These are phyloP conservation scores for Epinephelus malabaricus DNA, from an alignment of 2,797 vertebrate species.

Conservation along the genomic window DNA sequence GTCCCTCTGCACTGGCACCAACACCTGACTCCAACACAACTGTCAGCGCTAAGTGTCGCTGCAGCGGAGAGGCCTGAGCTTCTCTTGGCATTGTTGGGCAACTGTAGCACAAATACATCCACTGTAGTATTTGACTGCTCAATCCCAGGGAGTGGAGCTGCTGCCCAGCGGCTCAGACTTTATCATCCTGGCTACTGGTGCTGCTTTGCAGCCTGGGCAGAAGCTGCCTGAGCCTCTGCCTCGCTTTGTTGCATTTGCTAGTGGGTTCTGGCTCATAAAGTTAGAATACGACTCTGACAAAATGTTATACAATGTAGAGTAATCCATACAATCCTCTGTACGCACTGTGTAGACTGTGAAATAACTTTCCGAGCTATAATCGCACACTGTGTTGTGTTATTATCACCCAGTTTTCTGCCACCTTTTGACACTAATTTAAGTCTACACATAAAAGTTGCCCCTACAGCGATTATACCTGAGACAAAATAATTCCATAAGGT, in stretches of 20 bases:
- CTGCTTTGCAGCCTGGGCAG: slow-evolving; percentile 28
- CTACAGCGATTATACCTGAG: neutral
- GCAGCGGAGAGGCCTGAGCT: slow-evolving; percentile 37
- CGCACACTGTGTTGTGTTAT: neutral
- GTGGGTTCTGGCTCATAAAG: slow-evolving; percentile 58
- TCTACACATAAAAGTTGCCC: neutral
- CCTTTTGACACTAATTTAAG: slow-evolving; percentile 21
- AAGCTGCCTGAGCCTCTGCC: slow-evolving; percentile 35
- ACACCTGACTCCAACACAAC: slow-evolving; percentile 22
- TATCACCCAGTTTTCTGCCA: slow-evolving; percentile 7
- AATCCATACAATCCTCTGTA: slow-evolving; percentile 37
- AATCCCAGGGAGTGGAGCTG: slow-evolving; percentile 34
- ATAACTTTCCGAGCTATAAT: slow-evolving; percentile 29
- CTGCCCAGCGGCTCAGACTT: slow-evolving; percentile 66
- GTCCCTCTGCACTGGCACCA: slow-evolving; percentile 8
- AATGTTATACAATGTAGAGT: slow-evolving; percentile 51
- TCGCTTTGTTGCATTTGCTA: slow-evolving; percentile 46
- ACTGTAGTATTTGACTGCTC: slow-evolving; percentile 56
- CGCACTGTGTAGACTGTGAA: slow-evolving; percentile 9
- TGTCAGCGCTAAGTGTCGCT: slow-evolving; percentile 34
- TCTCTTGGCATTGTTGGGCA: slow-evolving; percentile 21
- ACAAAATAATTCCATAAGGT: neutral
- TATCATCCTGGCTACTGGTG: slow-evolving; percentile 53
- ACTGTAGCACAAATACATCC: slow-evolving; percentile 46
- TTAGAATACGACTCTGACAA: slow-evolving; percentile 52